Percentiles rank a stretch among this genome's conserved stretches.
Conservation (phyloP, 2,797 vertebrate genomes). For the Orestias chungarensis region DNA sequence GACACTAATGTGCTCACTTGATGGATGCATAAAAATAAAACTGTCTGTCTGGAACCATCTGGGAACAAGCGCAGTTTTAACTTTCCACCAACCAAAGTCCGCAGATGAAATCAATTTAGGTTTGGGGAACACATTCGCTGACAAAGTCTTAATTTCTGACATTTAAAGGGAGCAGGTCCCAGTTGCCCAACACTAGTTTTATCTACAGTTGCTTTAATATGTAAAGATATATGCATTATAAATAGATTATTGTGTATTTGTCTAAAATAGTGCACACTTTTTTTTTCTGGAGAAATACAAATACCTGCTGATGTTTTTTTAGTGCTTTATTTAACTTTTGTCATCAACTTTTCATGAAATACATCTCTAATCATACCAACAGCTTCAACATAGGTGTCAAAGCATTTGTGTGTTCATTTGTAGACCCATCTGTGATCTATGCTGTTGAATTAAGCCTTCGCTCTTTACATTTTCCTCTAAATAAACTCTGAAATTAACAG, state of each 20-base stretch:
- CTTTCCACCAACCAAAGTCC: not conserved
- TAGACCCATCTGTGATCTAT: not conserved
- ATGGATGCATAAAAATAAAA: not conserved
- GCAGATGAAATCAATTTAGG: not conserved
- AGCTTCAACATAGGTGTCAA: not conserved
- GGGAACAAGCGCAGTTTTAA: not conserved
- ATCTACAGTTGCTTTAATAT: not conserved
- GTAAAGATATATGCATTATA: not conserved
- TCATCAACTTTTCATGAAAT: not conserved
- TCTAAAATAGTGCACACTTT: not conserved
- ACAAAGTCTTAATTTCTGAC: not conserved
- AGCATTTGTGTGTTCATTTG: not conserved
- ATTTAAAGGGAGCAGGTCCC: not conserved
- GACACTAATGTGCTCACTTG: conserved; percentile 1
- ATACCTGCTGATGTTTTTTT: not conserved
- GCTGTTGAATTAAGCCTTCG: not conserved
- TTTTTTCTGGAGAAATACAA: not conserved
- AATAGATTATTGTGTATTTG: not conserved
- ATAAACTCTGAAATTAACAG: not conserved
- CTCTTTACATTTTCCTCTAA: not conserved
- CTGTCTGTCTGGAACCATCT: too few relatives aligned
- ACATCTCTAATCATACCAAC: not conserved
- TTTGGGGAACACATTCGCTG: not conserved
- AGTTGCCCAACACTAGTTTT: not conserved
- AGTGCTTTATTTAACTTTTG: not conserved